A percentile compares a stretch with the other conserved stretches of the same genome.
phyloP scores from a whole-genome alignment of 1,140 invertebrate species.

The Cryptotermes secundus region DNA sequence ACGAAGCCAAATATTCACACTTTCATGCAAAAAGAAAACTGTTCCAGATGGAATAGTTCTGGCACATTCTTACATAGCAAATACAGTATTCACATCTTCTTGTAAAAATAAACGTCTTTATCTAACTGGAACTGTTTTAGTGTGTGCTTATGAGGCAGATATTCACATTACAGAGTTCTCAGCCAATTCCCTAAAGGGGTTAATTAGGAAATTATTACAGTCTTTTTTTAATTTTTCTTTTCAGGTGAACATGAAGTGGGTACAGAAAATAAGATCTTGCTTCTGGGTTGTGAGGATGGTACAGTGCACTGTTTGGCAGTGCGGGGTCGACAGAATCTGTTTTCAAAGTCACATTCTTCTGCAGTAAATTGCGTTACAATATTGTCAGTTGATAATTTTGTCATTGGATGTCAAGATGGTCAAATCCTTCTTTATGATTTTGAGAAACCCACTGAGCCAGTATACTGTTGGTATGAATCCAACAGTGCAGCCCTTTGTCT shows the following conservation, averaged over 20 bases:
- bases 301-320: conserved; percentile 58
- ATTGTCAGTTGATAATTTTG: conserved; percentile 46
- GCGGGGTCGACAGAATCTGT: conserved; percentile 54
- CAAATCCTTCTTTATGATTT: conserved; percentile 45
- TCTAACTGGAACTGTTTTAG: too few species aligned
- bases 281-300: conserved; percentile 65
- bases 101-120: too few species aligned
- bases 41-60: too few species aligned
- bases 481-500: conserved; percentile 52
- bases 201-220: conserved; percentile 9
- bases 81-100: too few species aligned
- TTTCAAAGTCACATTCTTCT: conserved; percentile 46
- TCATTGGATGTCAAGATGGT: conserved; percentile 55
- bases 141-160: too few species aligned
- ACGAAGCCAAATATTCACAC: too few species aligned
- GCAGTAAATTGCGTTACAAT: conserved; percentile 55
- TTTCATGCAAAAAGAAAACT: too few species aligned
- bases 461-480: conserved; percentile 50
- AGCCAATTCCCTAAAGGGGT: too few species aligned
- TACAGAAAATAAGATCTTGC: conserved; percentile 63
- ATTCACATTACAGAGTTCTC: background rate
- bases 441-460: conserved; percentile 33
- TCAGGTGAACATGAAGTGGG: conserved; percentile 59
- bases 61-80: too few species aligned
- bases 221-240: conserved; percentile 33